Evolutionary conservation across 2,113 vertebrate species (phyloP).

Genomic region (Chaetorhynchus papuensis): DNA sequence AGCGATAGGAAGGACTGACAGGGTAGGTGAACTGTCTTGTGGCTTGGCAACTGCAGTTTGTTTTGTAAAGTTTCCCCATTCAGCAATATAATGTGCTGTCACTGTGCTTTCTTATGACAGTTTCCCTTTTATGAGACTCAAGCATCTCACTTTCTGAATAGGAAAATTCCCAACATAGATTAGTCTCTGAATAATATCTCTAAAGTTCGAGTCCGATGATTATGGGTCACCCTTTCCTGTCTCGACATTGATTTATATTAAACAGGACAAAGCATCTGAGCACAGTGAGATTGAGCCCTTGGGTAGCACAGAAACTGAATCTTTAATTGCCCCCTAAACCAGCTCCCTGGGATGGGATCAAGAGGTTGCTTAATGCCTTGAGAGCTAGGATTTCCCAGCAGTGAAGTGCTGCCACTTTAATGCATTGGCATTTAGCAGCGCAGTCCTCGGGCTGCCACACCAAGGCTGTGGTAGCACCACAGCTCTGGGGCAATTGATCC

Average conservation of each 20-base stretch:
- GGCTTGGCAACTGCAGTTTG: constrained; percentile 21
- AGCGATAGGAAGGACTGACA: neutral
- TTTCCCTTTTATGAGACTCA: neutral
- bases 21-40: neutral
- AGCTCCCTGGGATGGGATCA: neutral
- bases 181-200: neutral
- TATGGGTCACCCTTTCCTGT: constrained; percentile 10
- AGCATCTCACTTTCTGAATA: neutral
- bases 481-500: neutral
- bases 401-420: neutral
- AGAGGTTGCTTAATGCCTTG: neutral
- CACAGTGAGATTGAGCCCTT: neutral
- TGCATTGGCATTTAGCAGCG: neutral
- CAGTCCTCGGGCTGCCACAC: neutral
- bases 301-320: constrained; percentile 1
- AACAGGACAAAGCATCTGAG: constrained; percentile 25
- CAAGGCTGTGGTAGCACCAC: neutral
- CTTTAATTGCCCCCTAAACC: constrained; percentile 25
- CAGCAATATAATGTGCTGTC: neutral
- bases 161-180: constrained; percentile 10
- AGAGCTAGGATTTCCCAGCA: constrained; percentile 34
- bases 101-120: neutral
- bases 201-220: neutral
- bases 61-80: neutral
- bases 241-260: constrained; percentile 29